A percentile compares a stretch with the other conserved stretches of the same genome.
phyloP scores from a whole-genome alignment of 2,888 invertebrate species.

The Clanis bilineata region DNA sequence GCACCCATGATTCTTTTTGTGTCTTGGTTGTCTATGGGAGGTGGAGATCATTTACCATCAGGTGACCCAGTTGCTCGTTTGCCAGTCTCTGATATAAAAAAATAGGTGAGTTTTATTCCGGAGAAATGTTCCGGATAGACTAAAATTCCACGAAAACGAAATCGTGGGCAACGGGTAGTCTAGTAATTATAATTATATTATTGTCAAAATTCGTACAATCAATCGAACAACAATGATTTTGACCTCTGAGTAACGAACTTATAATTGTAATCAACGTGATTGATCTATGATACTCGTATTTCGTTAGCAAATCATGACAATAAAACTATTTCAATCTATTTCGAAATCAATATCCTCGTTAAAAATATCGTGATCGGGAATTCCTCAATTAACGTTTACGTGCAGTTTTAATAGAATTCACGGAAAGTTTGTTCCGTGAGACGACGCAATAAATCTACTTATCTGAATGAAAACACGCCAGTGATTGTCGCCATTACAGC shows the following conservation, averaged over 20 bases:
- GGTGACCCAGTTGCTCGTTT: no score
- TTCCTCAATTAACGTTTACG: slow-evolving; percentile 13
- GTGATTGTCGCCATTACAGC: slow-evolving; percentile 20
- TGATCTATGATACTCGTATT: background rate
- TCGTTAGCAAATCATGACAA: background rate
- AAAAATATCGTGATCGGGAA: slow-evolving; percentile 22
- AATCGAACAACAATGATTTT: background rate
- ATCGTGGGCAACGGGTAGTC: no score
- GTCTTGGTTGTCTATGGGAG: no score
- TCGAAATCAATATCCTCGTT: background rate
- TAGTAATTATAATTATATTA: background rate
- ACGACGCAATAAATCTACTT: slow-evolving; percentile 35
- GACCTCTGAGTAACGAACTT: background rate
- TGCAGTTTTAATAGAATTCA: slow-evolving; percentile 12
- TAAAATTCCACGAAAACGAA: no score
- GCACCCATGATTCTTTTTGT: no score
- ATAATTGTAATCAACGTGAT: background rate
- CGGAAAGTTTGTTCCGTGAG: slow-evolving; percentile 33
- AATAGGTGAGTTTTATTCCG: no score
- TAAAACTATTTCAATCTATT: background rate
- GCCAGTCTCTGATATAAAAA: no score
- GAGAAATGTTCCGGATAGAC: no score
- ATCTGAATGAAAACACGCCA: slow-evolving; percentile 25
- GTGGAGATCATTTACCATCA: no score
- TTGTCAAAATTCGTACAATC: background rate